These are phyloP conservation scores for Corythucha ciliata DNA, from an alignment of 2,888 invertebrate species.

Conservation along the genomic window DNA sequence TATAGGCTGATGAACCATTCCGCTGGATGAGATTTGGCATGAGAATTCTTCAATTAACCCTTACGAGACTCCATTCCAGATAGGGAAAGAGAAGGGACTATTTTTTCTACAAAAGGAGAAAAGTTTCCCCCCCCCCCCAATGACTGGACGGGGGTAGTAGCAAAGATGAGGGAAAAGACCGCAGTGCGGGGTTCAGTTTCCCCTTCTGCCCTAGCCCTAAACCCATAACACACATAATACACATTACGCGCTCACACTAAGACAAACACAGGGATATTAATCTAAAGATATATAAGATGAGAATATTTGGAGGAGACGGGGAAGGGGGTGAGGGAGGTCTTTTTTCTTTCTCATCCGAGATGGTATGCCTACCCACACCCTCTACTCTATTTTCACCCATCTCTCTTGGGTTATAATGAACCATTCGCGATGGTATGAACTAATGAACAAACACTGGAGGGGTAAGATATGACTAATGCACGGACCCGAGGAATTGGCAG, in stretches of 20 bases:
- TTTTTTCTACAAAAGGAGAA: not conserved
- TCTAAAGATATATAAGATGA: not conserved
- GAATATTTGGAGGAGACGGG: not conserved
- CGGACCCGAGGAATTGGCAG: not conserved
- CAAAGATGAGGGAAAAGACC: too few relatives aligned
- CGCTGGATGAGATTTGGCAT: too few relatives aligned
- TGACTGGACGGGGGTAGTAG: not conserved
- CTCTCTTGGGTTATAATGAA: not conserved
- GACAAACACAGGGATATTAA: constrained; percentile 1
- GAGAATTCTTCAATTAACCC: too few relatives aligned
- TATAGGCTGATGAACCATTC: too few relatives aligned
- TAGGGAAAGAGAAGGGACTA: not conserved
- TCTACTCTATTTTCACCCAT: too few relatives aligned
- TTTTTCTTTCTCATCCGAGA: too few relatives aligned
- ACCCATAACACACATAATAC: too few relatives aligned
- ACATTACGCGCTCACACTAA: not conserved
- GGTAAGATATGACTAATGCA: constrained; percentile 1
- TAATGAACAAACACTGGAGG: constrained; percentile 1
- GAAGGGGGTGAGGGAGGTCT: not conserved
- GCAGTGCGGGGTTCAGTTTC: constrained; percentile 1
- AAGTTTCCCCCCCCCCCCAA: not conserved
- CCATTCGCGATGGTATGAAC: not conserved
- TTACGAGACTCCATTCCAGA: too few relatives aligned
- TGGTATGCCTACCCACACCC: too few relatives aligned
- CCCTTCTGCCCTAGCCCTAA: too few relatives aligned